phyloP scores from a whole-genome alignment of 2,888 invertebrate genomes.

The Sclerodermus sp. region DNA sequence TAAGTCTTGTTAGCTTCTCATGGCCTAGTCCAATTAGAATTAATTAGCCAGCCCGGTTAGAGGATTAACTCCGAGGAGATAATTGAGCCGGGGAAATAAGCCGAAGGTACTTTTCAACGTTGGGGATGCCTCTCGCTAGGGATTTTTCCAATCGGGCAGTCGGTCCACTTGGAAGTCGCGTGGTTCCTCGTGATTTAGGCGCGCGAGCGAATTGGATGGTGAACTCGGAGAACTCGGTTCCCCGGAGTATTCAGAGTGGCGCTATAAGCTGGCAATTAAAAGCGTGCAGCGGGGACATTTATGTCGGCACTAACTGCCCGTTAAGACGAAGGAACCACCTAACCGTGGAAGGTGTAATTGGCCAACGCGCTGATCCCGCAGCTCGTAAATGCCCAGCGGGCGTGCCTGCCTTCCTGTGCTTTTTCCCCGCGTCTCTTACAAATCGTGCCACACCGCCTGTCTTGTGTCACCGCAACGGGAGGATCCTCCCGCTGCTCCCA shows the following conservation, averaged over 20 bases:
- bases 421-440: slow-evolving; percentile 24
- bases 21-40: too few species aligned
- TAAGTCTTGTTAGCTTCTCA: too few species aligned
- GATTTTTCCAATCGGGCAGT: too few species aligned
- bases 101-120: too few species aligned
- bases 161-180: too few species aligned
- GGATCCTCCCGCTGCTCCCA: too few species aligned
- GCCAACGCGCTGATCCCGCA: slow-evolving; percentile 47
- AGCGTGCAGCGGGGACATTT: slow-evolving; percentile 47
- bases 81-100: too few species aligned
- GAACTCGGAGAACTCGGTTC: not conserved
- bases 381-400: slow-evolving; percentile 50
- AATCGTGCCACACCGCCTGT: not conserved
- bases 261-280: slow-evolving; percentile 46
- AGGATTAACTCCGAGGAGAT: too few species aligned
- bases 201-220: not conserved
- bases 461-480: too few species aligned
- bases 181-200: too few species aligned
- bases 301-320: slow-evolving; percentile 51
- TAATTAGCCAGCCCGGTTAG: too few species aligned
- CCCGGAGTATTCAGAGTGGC: slow-evolving; percentile 16
- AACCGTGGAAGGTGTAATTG: slow-evolving; percentile 52
- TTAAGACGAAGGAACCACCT: slow-evolving; percentile 46
- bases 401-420: slow-evolving; percentile 18
- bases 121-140: too few species aligned